These are phyloP conservation scores for Microplitis deprimator DNA, from an alignment of 2,888 invertebrate species.

Conservation along the genomic window DNA sequence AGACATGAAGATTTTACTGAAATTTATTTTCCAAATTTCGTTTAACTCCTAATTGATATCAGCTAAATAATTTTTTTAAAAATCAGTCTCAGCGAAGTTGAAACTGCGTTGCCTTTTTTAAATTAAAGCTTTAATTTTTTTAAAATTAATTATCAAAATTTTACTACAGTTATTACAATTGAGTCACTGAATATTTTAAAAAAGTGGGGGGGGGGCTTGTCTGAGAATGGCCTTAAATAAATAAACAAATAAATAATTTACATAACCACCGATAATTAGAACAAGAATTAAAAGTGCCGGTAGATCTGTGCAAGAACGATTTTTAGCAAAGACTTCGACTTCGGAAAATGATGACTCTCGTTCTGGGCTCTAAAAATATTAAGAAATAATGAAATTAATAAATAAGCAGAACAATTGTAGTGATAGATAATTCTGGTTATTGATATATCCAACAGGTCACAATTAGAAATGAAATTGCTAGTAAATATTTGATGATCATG, in stretches of 20 bases:
- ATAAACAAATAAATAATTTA: conserved; percentile 44
- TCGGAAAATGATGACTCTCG: conserved; percentile 51
- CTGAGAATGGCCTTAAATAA: neutral
- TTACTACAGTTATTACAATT: no score
- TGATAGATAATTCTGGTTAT: conserved; percentile 2
- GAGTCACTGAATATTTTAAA: no score
- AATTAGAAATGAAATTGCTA: conserved; percentile 4
- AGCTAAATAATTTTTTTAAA: no score
- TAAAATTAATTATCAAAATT: no score
- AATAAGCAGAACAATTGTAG: neutral
- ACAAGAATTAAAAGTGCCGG: conserved; percentile 57
- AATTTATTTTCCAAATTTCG: no score
- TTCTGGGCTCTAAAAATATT: conserved; percentile 54
- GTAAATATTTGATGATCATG: conserved; percentile 1
- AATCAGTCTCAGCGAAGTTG: no score
- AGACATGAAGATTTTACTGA: no score
- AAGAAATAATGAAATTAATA: neutral
- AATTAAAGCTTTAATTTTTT: no score
- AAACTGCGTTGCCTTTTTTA: no score
- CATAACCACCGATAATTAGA: conserved; percentile 58
- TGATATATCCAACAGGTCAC: neutral
- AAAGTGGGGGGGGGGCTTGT: no score
- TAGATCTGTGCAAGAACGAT: conserved; percentile 64
- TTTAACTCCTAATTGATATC: no score
- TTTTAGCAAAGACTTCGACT: conserved; percentile 58